Conservation (phyloP, 2,888 invertebrate genomes). For the Crepidodera aurea region DNA sequence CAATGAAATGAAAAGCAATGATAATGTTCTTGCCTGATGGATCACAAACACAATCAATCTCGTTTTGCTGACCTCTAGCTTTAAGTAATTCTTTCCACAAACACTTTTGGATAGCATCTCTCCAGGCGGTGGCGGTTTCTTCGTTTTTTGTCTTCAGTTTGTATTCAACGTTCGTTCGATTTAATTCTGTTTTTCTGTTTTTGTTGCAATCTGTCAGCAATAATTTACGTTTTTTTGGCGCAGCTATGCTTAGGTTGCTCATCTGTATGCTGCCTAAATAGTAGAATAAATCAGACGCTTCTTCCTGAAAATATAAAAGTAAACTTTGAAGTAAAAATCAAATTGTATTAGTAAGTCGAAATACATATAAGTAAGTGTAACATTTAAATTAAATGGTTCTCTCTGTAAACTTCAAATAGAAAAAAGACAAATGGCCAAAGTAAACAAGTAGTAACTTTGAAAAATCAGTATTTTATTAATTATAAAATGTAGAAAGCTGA, state of each 20-base stretch:
- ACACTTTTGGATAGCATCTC: slow-evolving; percentile 40
- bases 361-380: not conserved
- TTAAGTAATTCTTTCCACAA: slow-evolving; percentile 43
- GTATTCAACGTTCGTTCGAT: slow-evolving; percentile 33
- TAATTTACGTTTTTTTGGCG: slow-evolving; percentile 32
- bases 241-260: slow-evolving; percentile 39
- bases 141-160: slow-evolving; percentile 38
- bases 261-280: slow-evolving; percentile 43
- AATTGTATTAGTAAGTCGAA: no score
- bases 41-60: slow-evolving; percentile 2
- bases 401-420: no score
- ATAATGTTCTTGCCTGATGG: slow-evolving; percentile 4
- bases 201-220: slow-evolving; percentile 40
- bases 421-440: no score
- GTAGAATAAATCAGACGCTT: slow-evolving; percentile 67
- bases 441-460: no score
- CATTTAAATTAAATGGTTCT: no score
- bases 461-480: no score
- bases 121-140: slow-evolving; percentile 40
- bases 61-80: slow-evolving; percentile 34
- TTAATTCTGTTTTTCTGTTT: slow-evolving; percentile 32
- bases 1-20: not conserved
- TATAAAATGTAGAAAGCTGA: no score
- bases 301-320: slow-evolving; percentile 33
- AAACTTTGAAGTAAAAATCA: not conserved